phyloP scores from a whole-genome alignment of 2,888 invertebrate species.

The Lasioglossum calceatum region DNA sequence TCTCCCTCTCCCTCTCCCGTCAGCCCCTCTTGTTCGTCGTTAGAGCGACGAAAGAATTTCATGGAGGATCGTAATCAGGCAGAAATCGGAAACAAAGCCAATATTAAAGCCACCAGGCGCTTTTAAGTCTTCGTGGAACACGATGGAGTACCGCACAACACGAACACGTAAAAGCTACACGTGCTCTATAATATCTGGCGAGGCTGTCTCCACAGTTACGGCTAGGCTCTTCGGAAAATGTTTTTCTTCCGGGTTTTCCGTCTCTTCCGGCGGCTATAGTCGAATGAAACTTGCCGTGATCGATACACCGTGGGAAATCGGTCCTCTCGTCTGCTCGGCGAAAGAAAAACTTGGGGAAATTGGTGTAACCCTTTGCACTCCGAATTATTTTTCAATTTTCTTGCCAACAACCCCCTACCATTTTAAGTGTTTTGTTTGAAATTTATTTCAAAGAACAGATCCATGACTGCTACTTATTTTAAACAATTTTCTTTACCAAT shows the following conservation, averaged over 20 bases:
- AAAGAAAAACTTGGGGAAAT: background rate
- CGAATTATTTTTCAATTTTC: no score
- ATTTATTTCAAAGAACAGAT: no score
- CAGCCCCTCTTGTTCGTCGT: background rate
- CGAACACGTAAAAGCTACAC: constrained; percentile 50
- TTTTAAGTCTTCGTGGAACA: constrained; percentile 48
- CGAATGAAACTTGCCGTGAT: background rate
- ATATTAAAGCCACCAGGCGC: constrained; percentile 52
- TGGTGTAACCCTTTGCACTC: background rate
- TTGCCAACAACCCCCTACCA: no score
- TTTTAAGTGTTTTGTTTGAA: no score
- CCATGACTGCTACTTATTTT: no score
- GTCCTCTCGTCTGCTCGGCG: background rate
- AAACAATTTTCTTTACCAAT: no score
- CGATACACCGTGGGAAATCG: background rate
- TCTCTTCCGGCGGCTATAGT: background rate
- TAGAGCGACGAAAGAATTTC: constrained; percentile 31
- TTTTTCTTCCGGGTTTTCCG: background rate
- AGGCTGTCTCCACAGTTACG: background rate
- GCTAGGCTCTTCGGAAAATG: background rate
- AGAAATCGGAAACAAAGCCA: constrained; percentile 60
- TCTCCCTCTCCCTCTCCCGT: background rate
- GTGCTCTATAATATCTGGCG: constrained; percentile 28
- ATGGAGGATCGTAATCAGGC: constrained; percentile 35
- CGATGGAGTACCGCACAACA: constrained; percentile 24